phyloP scores from a whole-genome alignment of 2,888 invertebrate species.

The Cheilosia pagana region DNA sequence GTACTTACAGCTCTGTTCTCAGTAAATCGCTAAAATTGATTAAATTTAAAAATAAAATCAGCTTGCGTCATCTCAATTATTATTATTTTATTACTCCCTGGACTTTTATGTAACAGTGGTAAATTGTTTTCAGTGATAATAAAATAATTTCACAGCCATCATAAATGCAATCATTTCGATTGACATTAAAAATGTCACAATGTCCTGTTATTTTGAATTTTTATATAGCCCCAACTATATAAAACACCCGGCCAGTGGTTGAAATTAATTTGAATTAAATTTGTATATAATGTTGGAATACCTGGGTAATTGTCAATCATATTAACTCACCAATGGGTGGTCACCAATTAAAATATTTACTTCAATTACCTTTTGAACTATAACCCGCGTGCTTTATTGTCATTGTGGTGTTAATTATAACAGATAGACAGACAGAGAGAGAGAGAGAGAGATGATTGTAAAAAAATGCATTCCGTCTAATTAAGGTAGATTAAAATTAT shows the following conservation, averaged over 20 bases:
- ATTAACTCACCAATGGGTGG: conserved; percentile 60
- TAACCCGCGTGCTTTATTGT: conserved; percentile 37
- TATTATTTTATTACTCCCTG: too few relatives aligned
- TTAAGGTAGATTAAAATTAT: conserved; percentile 65
- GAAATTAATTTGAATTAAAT: conserved; percentile 40
- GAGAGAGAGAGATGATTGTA: conserved; percentile 3
- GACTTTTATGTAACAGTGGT: too few relatives aligned
- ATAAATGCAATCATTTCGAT: too few relatives aligned
- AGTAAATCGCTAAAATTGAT: too few relatives aligned
- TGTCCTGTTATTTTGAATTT: neutral
- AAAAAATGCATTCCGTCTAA: conserved; percentile 62
- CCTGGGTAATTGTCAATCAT: conserved; percentile 62
- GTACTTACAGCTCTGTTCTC: too few relatives aligned
- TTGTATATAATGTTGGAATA: conserved; percentile 56
- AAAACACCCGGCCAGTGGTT: too few relatives aligned
- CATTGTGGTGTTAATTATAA: conserved; percentile 67
- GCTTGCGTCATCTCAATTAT: too few relatives aligned
- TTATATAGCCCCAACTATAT: neutral
- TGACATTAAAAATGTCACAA: neutral
- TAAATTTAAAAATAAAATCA: too few relatives aligned
- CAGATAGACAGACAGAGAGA: conserved; percentile 39
- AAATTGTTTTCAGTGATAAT: too few relatives aligned
- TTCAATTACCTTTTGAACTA: conserved; percentile 60
- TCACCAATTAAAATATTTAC: conserved; percentile 69
- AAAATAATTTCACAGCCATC: too few relatives aligned